Percentiles rank a stretch among this genome's conserved stretches.
Evolutionary conservation across 2,113 vertebrate genomes (phyloP).

Genomic region (Indicator indicator): DNA sequence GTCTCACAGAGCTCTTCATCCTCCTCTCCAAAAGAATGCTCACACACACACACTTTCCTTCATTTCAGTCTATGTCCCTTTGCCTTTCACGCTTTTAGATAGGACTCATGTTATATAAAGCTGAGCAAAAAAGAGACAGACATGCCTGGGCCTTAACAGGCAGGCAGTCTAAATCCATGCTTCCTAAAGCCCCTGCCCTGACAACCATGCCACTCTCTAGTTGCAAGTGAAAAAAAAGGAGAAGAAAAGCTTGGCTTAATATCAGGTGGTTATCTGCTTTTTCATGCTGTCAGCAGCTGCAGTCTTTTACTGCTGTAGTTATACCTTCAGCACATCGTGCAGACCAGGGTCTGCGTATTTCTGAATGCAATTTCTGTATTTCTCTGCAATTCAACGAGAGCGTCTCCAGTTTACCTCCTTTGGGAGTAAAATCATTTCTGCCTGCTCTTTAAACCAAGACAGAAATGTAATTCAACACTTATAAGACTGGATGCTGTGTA

Average conservation of each 20-base stretch:
- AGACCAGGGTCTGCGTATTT: background rate
- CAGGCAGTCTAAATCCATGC: background rate
- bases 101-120: fast-evolving
- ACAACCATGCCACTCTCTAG: background rate
- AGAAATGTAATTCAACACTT: too few species aligned
- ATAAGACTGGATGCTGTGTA: background rate
- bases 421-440: too few species aligned
- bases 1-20: background rate
- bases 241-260: background rate
- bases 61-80: background rate
- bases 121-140: background rate
- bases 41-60: background rate
- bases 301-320: background rate
- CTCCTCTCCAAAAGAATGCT: background rate
- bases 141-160: too few species aligned
- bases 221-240: background rate
- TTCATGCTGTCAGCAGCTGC: background rate
- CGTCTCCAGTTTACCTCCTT: too few species aligned
- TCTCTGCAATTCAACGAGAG: too few species aligned
- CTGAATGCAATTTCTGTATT: too few species aligned
- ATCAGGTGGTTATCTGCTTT: background rate
- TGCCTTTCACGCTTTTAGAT: background rate
- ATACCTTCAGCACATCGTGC: background rate
- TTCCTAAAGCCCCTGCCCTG: background rate
- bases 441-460: too few species aligned